phyloP scores from a whole-genome alignment of 2,888 invertebrate species.

The Tipula confusa region DNA sequence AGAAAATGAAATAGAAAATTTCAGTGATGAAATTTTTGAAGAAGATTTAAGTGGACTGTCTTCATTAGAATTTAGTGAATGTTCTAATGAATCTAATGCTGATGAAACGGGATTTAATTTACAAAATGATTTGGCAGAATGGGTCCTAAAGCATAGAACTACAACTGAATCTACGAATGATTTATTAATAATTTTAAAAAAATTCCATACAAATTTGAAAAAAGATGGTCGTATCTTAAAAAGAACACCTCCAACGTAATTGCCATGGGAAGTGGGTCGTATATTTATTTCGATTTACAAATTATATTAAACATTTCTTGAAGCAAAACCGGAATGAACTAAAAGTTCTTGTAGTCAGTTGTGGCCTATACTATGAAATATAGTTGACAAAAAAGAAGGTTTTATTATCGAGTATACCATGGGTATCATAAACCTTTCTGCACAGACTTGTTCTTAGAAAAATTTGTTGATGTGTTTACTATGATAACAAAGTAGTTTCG shows the following conservation, averaged over 20 bases:
- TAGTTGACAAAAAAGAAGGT: neutral
- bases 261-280: neutral
- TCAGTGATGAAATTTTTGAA: no score
- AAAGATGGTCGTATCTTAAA: neutral
- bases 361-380: neutral
- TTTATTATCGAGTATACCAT: neutral
- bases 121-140: neutral
- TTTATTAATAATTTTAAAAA: neutral
- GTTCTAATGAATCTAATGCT: no score
- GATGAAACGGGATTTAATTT: neutral
- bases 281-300: neutral
- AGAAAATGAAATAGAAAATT: no score
- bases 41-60: no score
- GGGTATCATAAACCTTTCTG: neutral
- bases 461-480: neutral
- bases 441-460: neutral
- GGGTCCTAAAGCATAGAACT: neutral
- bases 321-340: neutral
- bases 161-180: neutral
- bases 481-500: neutral
- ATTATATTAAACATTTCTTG: neutral
- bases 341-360: neutral
- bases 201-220: constrained; percentile 4
- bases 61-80: no score
- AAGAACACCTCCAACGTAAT: neutral